Evolutionary conservation across 2,888 invertebrate species (phyloP), one percentile per base, ranked within the genome.

Genomic region (Cantharis rustica): DNA sequence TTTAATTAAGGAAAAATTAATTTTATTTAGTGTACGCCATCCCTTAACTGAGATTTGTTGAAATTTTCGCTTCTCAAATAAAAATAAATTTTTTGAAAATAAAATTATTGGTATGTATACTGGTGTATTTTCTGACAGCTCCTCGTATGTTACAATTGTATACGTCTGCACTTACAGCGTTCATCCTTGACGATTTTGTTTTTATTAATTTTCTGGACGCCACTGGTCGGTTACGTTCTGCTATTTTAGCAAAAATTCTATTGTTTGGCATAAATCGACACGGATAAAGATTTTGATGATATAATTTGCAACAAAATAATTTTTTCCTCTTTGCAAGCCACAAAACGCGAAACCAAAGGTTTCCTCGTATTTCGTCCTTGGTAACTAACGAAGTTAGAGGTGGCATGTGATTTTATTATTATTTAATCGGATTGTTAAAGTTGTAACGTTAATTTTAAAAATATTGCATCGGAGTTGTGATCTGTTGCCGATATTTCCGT

Each of bases 401-500:
- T 75, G 72, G 31, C 73, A 76, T 76, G 73, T 76, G 76, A 73
- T 76, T 73, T 75, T 73, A 73, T 76, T 17, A 73, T 63, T 68
- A 20, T 27, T 15, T 68, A 23, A 61, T 61, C 31, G 69, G 75
- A 69, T 69, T 76, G 16, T 62, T 72, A 64, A 20, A 75, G 74
- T 75, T 10, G 26, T 71, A 64, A 64, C 71, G 66, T 61, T 61
- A 47, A 47, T 47, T 47, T 47, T 47, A n/a, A 47, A 13, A 47
- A 47, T 47, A 47, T 47, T 47, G 47, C 47, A 47, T 47, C n/a
- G n/a, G 47, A n/a, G 47, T 47, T n/a, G 7, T 47, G 47, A 5
- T 47, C 47, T 47, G n/a, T 47, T 47, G 3, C 47, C 47, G n/a
- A 47, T n/a, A 47, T 47, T 47, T 47, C n/a, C 1, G 5, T 47